Percentiles rank a stretch among this genome's conserved stretches.
Evolutionary conservation across 2,113 vertebrate genomes (phyloP).

Genomic region (Heterotis niloticus): DNA sequence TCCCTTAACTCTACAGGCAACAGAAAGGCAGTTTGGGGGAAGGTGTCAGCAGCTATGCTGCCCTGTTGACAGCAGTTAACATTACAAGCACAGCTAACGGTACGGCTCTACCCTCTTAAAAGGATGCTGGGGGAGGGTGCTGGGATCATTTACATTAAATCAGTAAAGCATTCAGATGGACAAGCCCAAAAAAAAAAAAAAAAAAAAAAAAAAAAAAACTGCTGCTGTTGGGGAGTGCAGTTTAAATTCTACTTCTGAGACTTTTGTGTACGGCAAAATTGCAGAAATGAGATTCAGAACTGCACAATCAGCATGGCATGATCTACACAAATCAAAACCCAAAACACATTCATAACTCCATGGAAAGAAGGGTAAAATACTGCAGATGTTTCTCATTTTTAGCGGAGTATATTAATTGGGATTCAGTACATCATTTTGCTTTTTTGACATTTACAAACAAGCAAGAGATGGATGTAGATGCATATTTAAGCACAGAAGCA

Average conservation of each 20-base stretch:
- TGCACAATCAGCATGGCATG: too few species aligned
- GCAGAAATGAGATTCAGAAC: neutral
- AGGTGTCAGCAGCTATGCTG: neutral
- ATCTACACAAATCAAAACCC: neutral
- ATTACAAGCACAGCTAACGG: neutral
- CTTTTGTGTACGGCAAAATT: neutral
- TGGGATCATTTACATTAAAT: constrained; percentile 8
- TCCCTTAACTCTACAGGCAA: neutral
- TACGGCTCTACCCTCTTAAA: neutral
- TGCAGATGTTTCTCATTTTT: neutral
- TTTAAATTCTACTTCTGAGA: constrained; percentile 8
- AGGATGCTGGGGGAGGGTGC: neutral
- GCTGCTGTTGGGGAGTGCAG: neutral
- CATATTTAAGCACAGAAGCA: neutral
- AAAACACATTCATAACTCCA: neutral
- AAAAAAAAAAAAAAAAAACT: too few species aligned
- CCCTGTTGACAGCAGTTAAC: neutral
- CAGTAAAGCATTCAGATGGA: neutral
- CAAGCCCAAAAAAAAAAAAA: neutral
- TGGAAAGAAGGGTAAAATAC: neutral
- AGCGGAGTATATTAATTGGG: neutral
- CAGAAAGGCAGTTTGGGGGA: neutral
- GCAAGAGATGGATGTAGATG: neutral
- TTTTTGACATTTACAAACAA: neutral
- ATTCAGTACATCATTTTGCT: neutral